phyloP scores from a whole-genome alignment of 2,888 invertebrate species.

The Exephanes ischioxanthus region DNA sequence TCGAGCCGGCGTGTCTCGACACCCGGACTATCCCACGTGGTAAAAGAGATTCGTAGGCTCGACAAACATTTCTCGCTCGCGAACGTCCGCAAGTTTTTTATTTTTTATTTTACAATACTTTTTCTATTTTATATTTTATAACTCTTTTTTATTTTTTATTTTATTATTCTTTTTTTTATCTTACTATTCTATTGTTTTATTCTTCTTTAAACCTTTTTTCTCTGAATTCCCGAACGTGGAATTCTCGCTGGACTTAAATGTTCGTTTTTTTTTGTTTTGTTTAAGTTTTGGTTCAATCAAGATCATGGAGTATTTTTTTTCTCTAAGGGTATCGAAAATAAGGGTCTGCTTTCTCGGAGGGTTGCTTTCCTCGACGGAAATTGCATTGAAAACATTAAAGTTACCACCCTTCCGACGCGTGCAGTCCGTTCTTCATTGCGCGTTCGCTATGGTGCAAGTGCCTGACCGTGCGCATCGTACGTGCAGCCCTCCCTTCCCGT shows the following conservation, averaged over 20 bases:
- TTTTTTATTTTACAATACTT: neutral
- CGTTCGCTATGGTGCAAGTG: slow-evolving; percentile 23
- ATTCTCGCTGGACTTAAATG: neutral
- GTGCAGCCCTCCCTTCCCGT: slow-evolving; percentile 46
- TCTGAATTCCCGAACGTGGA: neutral
- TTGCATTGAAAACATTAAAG: slow-evolving; percentile 80
- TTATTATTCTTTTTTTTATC: neutral
- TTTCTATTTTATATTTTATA: neutral
- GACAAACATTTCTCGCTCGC: neutral
- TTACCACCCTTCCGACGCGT: slow-evolving; percentile 63
- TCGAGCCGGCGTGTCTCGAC: neutral
- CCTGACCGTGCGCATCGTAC: slow-evolving; percentile 35
- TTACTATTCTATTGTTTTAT: neutral
- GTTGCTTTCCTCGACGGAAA: slow-evolving; percentile 70
- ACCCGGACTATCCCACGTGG: neutral
- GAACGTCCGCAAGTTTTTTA: neutral
- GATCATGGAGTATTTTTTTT: neutral
- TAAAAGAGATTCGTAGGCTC: neutral
- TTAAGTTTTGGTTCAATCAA: neutral
- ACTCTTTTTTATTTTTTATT: neutral
- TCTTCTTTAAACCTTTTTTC: neutral
- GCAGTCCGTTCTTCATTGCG: slow-evolving; percentile 19
- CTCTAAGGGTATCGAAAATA: neutral
- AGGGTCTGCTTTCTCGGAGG: neutral
- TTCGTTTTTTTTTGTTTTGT: neutral